Conservation (phyloP, 2,113 vertebrate species). For the Dendropsophus ebraccatus region DNA sequence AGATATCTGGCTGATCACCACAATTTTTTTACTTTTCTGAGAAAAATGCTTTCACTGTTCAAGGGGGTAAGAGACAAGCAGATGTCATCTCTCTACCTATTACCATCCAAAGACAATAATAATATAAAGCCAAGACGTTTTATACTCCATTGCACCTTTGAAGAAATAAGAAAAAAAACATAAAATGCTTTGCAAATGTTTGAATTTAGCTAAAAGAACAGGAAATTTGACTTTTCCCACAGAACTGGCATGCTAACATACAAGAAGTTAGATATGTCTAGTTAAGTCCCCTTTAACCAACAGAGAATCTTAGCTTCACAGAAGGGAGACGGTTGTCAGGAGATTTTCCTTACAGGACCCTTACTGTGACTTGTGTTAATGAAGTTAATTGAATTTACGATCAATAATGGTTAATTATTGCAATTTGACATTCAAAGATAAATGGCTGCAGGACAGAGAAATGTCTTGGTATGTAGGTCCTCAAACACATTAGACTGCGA, state of each 20-base stretch:
- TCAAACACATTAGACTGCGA: conserved; percentile 74
- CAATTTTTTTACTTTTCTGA: too few relatives aligned
- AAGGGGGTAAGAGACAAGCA: too few relatives aligned
- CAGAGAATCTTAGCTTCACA: conserved; percentile 69
- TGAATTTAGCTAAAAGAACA: too few relatives aligned
- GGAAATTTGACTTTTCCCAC: neutral
- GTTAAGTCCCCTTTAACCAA: conserved; percentile 6
- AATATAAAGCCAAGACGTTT: too few relatives aligned
- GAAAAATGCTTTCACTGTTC: too few relatives aligned
- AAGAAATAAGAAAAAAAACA: too few relatives aligned
- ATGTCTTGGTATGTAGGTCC: conserved; percentile 71
- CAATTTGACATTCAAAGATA: conserved; percentile 96
- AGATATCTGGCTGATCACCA: neutral
- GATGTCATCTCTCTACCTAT: too few relatives aligned
- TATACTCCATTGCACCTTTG: too few relatives aligned
- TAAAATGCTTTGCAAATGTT: too few relatives aligned
- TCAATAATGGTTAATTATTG: conserved; percentile 99
- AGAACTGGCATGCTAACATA: neutral
- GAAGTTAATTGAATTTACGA: conserved; percentile 99
- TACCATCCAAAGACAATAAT: too few relatives aligned
- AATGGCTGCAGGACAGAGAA: conserved; percentile 83
- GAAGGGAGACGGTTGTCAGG: conserved; percentile 77
- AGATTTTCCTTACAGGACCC: conserved; percentile 79
- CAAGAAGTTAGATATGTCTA: neutral
- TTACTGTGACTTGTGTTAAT: conserved; percentile 91